phyloP scores from a whole-genome alignment of 2,888 invertebrate genomes.

The Hirudinaria manillensis region DNA sequence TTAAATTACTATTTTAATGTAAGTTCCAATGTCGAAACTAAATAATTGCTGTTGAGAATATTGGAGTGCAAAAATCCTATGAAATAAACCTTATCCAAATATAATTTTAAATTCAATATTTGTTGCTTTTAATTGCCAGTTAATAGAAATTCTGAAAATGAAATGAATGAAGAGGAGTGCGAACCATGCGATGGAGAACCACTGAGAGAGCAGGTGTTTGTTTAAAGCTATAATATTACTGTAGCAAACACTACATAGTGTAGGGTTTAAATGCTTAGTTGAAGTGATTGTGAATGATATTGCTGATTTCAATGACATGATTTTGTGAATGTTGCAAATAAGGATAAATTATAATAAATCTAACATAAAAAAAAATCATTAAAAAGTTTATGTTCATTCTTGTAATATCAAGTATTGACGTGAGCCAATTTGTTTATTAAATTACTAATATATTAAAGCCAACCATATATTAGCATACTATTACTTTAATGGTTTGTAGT shows the following conservation, averaged over 20 bases:
- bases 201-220: conserved; percentile 23
- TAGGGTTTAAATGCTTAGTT: no score
- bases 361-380: no score
- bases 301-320: not conserved
- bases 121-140: not conserved
- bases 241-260: not conserved
- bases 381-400: no score
- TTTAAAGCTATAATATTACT: not conserved
- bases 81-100: no score
- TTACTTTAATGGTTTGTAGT: no score
- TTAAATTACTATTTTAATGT: no score
- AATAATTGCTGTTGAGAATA: not conserved
- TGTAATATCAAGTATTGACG: no score
- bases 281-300: not conserved
- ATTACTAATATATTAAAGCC: no score
- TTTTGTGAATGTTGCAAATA: conserved; percentile 6
- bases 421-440: no score
- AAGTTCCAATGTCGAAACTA: not conserved
- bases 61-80: no score
- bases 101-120: no score
- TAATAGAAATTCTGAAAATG: conserved; percentile 25
- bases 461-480: no score
- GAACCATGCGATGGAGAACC: conserved; percentile 21
- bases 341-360: not conserved
- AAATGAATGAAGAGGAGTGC: conserved; percentile 20